phyloP scores from a whole-genome alignment of 2,888 invertebrate species.

The Aquatica leii region DNA sequence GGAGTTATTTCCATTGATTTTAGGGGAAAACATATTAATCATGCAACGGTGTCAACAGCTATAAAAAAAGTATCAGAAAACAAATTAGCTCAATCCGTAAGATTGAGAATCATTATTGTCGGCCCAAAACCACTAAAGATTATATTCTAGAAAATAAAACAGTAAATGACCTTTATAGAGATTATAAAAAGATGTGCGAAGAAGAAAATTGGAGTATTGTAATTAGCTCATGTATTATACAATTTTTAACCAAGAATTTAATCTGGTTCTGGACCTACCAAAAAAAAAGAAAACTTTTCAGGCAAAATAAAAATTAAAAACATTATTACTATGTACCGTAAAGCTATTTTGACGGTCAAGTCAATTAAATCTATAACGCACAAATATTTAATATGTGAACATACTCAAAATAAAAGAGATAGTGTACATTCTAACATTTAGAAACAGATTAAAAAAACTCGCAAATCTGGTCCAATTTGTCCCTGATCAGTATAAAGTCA shows the following conservation, averaged over 20 bases:
- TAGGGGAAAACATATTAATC: conserved; percentile 3
- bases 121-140: not conserved
- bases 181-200: not conserved
- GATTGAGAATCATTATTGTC: conserved; percentile 14
- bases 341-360: conserved; percentile 3
- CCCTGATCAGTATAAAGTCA: too few relatives aligned
- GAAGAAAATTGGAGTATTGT: not conserved
- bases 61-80: conserved; percentile 3
- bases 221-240: conserved; percentile 4
- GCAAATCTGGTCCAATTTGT: too few relatives aligned
- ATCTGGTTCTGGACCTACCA: conserved; percentile 4
- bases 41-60: conserved; percentile 10
- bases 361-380: conserved; percentile 1
- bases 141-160: not conserved
- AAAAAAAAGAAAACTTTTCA: not conserved
- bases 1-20: conserved; percentile 11
- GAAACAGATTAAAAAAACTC: too few relatives aligned
- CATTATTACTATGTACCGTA: conserved; percentile 4
- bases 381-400: not conserved
- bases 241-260: conserved; percentile 6
- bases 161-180: not conserved
- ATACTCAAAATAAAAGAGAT: too few relatives aligned
- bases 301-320: conserved; percentile 2
- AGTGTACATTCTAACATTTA: too few relatives aligned
- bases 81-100: conserved; percentile 12